A percentile compares a stretch with the other conserved stretches of the same genome.
Conservation (phyloP, 2,797 vertebrate genomes). For the Onychomys leucogaster region DNA sequence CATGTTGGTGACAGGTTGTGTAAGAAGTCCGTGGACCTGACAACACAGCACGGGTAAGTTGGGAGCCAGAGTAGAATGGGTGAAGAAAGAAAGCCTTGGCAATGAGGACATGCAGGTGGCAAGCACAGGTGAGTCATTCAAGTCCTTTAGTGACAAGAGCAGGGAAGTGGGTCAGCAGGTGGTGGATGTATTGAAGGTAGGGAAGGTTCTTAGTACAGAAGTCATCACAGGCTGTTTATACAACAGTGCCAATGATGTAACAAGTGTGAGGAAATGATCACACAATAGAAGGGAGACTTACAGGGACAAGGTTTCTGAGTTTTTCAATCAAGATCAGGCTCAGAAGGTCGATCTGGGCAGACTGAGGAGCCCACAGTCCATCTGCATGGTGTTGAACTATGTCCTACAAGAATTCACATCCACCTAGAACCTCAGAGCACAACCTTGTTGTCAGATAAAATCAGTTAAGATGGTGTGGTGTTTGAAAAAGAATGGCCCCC, state of each 20-base stretch:
- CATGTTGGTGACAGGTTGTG: background rate
- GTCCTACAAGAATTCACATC: background rate
- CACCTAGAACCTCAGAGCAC: background rate
- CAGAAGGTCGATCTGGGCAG: background rate
- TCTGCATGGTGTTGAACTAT: background rate
- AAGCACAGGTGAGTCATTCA: constrained; percentile 56
- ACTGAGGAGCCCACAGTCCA: background rate
- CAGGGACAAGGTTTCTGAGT: background rate
- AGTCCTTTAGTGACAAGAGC: constrained; percentile 35
- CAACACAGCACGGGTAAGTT: background rate
- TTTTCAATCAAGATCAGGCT: background rate
- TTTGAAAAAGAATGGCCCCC: background rate
- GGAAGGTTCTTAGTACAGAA: constrained; percentile 31
- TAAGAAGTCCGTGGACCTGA: background rate
- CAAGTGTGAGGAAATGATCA: background rate
- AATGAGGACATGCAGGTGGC: constrained; percentile 40
- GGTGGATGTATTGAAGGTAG: background rate
- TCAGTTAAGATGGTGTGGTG: background rate
- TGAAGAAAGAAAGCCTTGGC: constrained; percentile 11
- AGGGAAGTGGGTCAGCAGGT: constrained; percentile 60
- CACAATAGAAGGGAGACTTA: background rate
- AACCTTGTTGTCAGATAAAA: background rate
- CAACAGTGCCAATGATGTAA: background rate
- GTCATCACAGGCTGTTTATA: background rate
- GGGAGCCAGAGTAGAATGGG: background rate